Percentiles rank a stretch among this genome's conserved stretches.
Evolutionary conservation across 2,797 vertebrate genomes (phyloP).

Genomic region (Astyanax mexicanus): DNA sequence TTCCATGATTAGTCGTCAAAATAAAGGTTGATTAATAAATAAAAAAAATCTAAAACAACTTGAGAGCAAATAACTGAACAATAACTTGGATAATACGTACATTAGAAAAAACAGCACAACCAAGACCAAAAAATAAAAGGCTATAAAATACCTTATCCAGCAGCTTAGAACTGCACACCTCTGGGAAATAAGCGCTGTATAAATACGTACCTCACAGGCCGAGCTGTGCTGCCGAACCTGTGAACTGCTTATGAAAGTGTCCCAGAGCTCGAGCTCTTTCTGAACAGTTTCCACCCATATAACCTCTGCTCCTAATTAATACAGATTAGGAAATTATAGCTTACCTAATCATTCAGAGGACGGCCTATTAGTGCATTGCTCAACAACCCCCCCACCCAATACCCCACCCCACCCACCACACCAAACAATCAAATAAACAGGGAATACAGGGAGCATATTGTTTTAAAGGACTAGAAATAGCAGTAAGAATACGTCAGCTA

Average conservation of each 20-base stretch:
- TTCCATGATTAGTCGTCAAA: too few relatives aligned
- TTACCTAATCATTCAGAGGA: constrained; percentile 64
- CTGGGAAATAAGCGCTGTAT: background rate
- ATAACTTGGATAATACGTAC: too few relatives aligned
- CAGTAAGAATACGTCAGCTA: background rate
- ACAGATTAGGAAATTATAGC: constrained; percentile 65
- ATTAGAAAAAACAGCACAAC: too few relatives aligned
- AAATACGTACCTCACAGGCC: background rate
- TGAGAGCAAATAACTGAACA: too few relatives aligned
- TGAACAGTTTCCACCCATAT: constrained; percentile 29
- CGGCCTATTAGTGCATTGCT: constrained; percentile 2
- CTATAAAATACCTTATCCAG: background rate
- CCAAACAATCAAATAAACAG: constrained; percentile 33
- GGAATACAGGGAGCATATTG: background rate
- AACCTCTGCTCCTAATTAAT: constrained; percentile 70
- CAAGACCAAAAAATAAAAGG: background rate
- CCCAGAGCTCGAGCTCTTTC: constrained; percentile 55
- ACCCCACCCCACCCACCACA: constrained; percentile 35
- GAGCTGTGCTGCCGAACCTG: background rate
- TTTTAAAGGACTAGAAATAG: too few relatives aligned
- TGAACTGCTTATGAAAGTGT: constrained; percentile 7
- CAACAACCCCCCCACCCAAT: background rate
- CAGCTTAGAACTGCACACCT: background rate
- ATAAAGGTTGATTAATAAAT: too few relatives aligned
- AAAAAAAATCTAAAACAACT: too few relatives aligned